Evolutionary conservation across 2,888 invertebrate species (phyloP), one percentile per base, ranked within the genome.

Genomic region (Campoplex capitator): DNA sequence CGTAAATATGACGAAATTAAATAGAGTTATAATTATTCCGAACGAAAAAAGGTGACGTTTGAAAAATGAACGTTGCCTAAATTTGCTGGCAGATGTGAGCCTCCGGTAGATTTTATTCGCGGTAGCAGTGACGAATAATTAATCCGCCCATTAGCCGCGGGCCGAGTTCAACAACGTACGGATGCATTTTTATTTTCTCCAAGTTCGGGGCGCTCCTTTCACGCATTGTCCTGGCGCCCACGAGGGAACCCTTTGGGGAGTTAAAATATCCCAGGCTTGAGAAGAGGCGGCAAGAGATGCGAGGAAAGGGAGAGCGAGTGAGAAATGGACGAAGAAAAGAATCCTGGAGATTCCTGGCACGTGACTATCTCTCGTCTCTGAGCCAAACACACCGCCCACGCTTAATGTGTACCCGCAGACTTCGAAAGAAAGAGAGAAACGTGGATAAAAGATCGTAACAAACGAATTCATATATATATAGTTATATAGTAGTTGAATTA

Each of bases 121-220:
- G 84, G 84, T 84, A 84, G 87, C 84, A 82, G 80, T 71, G 83
- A 65, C 78, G 78, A 84, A 87, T 87, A 87, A 87, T 87, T 87
- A 84, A 87, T 87, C 84, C 87, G 87, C 74, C 86, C 86, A 86
- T 86, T 86, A 86, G 86, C 86, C 86, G 81, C 80, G 74, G 84
- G 84, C 84, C 77, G 45, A 81, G 73, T 58, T 23, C 80, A 67
- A 74, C 77, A 86, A 77, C 80, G 67, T 73, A 56, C 73, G 62
- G 28, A 13, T 28, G 65, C 51, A 51, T 80, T 65, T 65, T 65
- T 75, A 35, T 18, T 35, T 65, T 56, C 70, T 58, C 42, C 32
- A 73, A 77, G 76, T 74, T 70, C 70, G 77, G 81, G 54, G 65
- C 77, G 84, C 82, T 87, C 78, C 84, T 82, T 84, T 87, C 84